Evolutionary conservation across 2,888 invertebrate species (phyloP).

Genomic region (Trissolcus japonicus): DNA sequence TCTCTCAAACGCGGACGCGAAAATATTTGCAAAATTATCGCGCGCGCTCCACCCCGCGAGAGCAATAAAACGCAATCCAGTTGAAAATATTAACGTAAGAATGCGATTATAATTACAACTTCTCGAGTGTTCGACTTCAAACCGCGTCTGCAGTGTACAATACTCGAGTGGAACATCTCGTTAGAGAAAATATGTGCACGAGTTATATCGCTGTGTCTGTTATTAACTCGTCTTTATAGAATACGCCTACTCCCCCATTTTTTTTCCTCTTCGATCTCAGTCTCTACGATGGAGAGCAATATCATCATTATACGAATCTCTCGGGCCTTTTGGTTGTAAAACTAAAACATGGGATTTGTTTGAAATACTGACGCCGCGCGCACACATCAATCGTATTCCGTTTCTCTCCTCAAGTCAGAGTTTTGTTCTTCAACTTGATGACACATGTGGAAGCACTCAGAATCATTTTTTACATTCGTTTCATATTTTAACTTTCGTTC

Average conservation of each 20-base stretch:
- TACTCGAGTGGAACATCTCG: constrained; percentile 38
- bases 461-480: background rate
- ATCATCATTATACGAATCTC: constrained; percentile 53
- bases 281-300: constrained; percentile 47
- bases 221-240: constrained; percentile 53
- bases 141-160: constrained; percentile 24
- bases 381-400: constrained; percentile 40
- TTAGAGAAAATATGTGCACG: constrained; percentile 46
- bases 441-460: background rate
- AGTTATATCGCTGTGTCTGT: constrained; percentile 40
- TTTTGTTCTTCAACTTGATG: constrained; percentile 43
- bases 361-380: constrained; percentile 44
- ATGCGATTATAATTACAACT: background rate
- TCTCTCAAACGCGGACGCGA: no score
- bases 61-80: no score
- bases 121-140: no score
- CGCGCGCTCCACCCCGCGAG: no score
- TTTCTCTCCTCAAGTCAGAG: constrained; percentile 45
- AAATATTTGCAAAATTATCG: no score
- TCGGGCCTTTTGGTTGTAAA: constrained; percentile 41
- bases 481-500: no score
- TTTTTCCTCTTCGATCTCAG: constrained; percentile 38
- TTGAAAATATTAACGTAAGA: constrained; percentile 7
- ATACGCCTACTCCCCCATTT: constrained; percentile 43
- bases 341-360: constrained; percentile 47